Base-by-base conservation (phyloP, 92 coral and sea anemone species). In the Porites rus region DNA sequence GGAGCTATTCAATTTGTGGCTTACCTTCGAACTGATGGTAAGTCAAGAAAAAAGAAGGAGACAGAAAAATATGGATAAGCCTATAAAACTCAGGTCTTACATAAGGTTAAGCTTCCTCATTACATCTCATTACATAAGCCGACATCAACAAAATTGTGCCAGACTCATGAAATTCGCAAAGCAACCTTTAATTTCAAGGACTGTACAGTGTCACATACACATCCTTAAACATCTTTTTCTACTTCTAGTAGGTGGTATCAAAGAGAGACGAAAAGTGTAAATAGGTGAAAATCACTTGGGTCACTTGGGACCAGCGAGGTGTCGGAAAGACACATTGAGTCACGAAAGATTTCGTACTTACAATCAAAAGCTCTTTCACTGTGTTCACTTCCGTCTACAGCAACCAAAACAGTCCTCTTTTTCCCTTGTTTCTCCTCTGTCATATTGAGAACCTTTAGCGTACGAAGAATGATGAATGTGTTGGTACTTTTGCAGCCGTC, bases 321-420 rank as follows among this genome's bases (percentile, higher is more conserved):
- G 13, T 8, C 4, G 14, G 61, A 10, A 56, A 11, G 10, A 31
- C 50, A 72, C 58, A 25, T 2, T 46, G 20, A 17, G 70, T 66
- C 71, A 64, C 74, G 62, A 24, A 65, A 66, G 78, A 20, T 14
- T 10, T 16, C n/a, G 46, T 72, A 95, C 98, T 95, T 77, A 95
- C 98, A 95, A 52, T 93, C 93, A 82, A 95, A 95, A 51, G 98
- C 96, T 51, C 82, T 88, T 78, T 93, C 91, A 51, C 96, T 91
- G 81, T 92, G 93, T 2, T 79, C 88, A 25, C 98, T 95, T 65
- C 88, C 90, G 65, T 95, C 98, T 31, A 95, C 93, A 4, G 98
- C 93, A 52, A 93, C 80, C 43, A 95, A 84, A 22, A 95, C 90
- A 8, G 87, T 83, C 28, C 77, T 83, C 79, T 83, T 74, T 14